These are phyloP conservation scores for Cyrtodaria siliqua DNA, from an alignment of 2,888 invertebrate genomes.

Conservation along the genomic window DNA sequence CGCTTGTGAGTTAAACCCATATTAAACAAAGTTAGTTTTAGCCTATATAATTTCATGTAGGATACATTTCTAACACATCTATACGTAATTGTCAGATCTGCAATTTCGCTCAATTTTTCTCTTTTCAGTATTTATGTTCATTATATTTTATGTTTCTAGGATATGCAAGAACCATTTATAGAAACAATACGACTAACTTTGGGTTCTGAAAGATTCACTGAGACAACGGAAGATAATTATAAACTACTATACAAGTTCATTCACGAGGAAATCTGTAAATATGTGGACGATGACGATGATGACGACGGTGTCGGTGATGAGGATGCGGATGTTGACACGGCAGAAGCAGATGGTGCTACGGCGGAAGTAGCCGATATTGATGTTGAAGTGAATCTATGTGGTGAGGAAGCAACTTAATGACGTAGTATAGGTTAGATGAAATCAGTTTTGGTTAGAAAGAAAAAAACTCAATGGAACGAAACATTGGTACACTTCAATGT, in stretches of 20 bases:
- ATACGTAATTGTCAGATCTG: too few relatives aligned
- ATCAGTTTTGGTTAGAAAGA: too few relatives aligned
- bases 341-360: too few relatives aligned
- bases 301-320: conserved; percentile 5
- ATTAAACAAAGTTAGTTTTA: too few relatives aligned
- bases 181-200: conserved; percentile 94
- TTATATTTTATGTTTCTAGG: conserved; percentile 88
- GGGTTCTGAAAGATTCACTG: conserved; percentile 93
- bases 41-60: too few relatives aligned
- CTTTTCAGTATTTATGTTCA: too few relatives aligned
- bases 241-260: conserved; percentile 64
- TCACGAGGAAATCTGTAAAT: conserved; percentile 55
- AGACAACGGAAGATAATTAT: conserved; percentile 91
- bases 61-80: too few relatives aligned
- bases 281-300: conserved; percentile 37
- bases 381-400: conserved; percentile 43
- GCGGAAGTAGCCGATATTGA: conserved; percentile 18
- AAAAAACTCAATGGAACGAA: too few relatives aligned
- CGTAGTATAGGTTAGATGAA: too few relatives aligned
- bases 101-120: too few relatives aligned
- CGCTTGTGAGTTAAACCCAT: too few relatives aligned
- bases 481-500: too few relatives aligned
- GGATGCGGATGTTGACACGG: neutral
- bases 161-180: conserved; percentile 95
- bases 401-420: conserved; percentile 31